These are phyloP conservation scores for Malaclemys terrapin DNA, from an alignment of 2,113 vertebrate species.

Conservation along the genomic window DNA sequence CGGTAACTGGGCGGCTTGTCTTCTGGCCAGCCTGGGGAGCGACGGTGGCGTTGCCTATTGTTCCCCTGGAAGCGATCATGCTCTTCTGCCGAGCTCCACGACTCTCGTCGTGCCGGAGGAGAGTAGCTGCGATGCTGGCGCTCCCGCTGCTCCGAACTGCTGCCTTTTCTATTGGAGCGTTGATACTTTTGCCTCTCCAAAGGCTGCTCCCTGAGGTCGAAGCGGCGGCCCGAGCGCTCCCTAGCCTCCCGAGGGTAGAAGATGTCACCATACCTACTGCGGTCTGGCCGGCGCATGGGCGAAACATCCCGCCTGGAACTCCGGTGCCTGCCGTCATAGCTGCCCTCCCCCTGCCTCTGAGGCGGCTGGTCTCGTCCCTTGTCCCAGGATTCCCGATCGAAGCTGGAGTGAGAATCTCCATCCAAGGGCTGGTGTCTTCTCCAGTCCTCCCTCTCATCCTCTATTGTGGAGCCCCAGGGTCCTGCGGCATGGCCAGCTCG, in stretches of 20 bases:
- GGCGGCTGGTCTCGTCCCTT: slow-evolving; percentile 25
- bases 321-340: slow-evolving; percentile 30
- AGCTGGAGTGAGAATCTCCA: slow-evolving; percentile 80
- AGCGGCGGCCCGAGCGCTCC: slow-evolving; percentile 36
- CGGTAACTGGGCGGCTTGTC: slow-evolving; percentile 93
- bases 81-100: slow-evolving; percentile 91
- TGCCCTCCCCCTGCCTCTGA: slow-evolving; percentile 57
- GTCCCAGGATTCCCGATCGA: slow-evolving; percentile 66
- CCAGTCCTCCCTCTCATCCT: slow-evolving; percentile 59
- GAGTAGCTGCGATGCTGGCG: slow-evolving; percentile 86
- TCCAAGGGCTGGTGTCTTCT: slow-evolving; percentile 66
- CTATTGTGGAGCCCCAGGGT: slow-evolving; percentile 58
- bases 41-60: slow-evolving; percentile 6
- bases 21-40: slow-evolving; percentile 84
- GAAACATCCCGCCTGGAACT: slow-evolving; percentile 70
- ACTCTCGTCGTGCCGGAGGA: slow-evolving; percentile 75
- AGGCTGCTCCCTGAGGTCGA: slow-evolving; percentile 9
- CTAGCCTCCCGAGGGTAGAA: slow-evolving; percentile 78
- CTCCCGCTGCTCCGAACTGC: slow-evolving; percentile 51
- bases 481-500: slow-evolving; percentile 21
- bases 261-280: slow-evolving; percentile 82
- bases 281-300: slow-evolving; percentile 75
- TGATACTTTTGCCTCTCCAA: slow-evolving; percentile 58
- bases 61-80: slow-evolving; percentile 47
- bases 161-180: slow-evolving; percentile 73